Evolutionary conservation across 2,113 vertebrate genomes (phyloP).

Genomic region (Elephantulus edwardii): DNA sequence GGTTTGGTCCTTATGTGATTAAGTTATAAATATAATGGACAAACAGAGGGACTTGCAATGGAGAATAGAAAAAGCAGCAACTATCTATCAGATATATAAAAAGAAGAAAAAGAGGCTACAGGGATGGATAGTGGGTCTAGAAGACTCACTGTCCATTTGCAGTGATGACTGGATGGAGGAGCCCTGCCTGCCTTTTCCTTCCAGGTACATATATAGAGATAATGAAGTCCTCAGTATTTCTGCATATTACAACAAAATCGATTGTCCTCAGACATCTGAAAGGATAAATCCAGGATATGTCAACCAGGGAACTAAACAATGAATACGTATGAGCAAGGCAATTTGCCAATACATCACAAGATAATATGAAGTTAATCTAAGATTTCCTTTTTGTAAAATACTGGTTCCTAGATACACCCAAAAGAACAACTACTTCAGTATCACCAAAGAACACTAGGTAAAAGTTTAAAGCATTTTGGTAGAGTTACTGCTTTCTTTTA

Average conservation of each 20-base stretch:
- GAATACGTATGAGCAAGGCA: neutral
- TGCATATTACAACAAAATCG: neutral
- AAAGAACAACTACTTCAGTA: neutral
- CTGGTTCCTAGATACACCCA: neutral
- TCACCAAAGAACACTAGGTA: neutral
- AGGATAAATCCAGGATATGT: neutral
- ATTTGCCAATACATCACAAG: neutral
- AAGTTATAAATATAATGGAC: neutral
- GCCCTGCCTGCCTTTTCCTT: neutral
- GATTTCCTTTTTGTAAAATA: neutral
- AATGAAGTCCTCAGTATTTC: neutral
- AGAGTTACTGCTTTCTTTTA: neutral
- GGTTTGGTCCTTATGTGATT: neutral
- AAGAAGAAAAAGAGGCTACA: neutral
- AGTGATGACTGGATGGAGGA: neutral
- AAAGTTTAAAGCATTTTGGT: neutral
- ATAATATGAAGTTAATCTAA: neutral
- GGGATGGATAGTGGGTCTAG: neutral
- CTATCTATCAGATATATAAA: conserved; percentile 1
- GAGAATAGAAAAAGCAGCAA: conserved; percentile 15
- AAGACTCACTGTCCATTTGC: neutral
- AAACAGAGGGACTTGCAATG: neutral
- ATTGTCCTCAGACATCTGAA: neutral
- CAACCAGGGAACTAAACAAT: neutral
- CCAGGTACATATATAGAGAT: neutral